Evolutionary conservation across 2,888 invertebrate genomes (phyloP).

Genomic region (Leptarthrus brevirostris): DNA sequence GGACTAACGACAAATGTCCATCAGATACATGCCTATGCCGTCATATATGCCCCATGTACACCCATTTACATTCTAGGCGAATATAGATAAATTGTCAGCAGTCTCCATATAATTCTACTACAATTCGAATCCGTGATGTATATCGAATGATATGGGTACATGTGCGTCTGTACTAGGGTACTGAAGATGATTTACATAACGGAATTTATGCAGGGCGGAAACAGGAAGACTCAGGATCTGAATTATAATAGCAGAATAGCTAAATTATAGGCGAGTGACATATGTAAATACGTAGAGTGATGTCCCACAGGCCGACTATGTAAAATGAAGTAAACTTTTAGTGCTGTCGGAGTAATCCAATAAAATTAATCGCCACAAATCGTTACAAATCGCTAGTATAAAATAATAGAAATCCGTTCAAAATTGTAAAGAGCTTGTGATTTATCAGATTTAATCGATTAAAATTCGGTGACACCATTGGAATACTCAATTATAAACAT

Average conservation of each 20-base stretch:
- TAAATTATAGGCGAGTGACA: background rate
- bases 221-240: background rate
- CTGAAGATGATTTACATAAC: background rate
- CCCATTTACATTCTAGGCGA: background rate
- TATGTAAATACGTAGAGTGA: too few species aligned
- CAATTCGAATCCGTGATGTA: background rate
- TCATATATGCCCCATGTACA: background rate
- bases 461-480: too few species aligned
- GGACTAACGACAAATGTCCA: background rate
- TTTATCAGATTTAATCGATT: too few species aligned
- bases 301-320: background rate
- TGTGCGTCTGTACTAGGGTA: background rate
- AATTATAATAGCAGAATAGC: background rate
- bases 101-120: background rate
- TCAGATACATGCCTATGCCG: background rate
- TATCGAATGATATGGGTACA: background rate
- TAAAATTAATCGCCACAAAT: background rate
- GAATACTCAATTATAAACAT: too few species aligned
- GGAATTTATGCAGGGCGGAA: background rate
- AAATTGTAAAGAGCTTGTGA: too few species aligned
- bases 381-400: background rate
- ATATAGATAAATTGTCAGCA: constrained; percentile 6
- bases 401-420: background rate
- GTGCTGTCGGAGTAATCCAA: background rate
- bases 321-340: background rate